Conservation (phyloP, 2,113 vertebrate genomes). For the Chascanopsetta lugubris region DNA sequence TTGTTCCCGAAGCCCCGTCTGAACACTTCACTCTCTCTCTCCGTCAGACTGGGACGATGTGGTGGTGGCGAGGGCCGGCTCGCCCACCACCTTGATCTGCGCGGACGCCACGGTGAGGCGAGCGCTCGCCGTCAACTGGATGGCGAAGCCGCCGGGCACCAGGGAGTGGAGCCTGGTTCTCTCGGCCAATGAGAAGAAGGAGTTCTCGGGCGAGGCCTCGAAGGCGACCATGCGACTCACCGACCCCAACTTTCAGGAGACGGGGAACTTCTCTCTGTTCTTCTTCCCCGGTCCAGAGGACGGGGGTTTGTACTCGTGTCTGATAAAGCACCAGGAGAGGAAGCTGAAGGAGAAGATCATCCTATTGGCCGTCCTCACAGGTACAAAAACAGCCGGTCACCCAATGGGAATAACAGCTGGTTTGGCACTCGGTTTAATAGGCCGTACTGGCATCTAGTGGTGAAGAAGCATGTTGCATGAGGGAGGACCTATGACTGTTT, state of each 20-base stretch:
- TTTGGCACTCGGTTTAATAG: too few relatives aligned
- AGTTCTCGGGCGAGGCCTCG: conserved; percentile 22
- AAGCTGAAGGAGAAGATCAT: conserved; percentile 57
- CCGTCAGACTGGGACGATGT: conserved; percentile 68
- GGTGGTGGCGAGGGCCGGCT: conserved; percentile 60
- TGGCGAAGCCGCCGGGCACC: conserved; percentile 29
- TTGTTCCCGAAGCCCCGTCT: background rate
- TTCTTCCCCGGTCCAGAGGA: conserved; percentile 60
- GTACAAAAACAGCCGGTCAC: conserved; percentile 68
- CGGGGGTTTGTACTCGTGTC: conserved; percentile 71
- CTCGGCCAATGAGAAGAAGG: conserved; percentile 45
- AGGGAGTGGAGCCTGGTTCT: conserved; percentile 65
- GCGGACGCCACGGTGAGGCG: conserved; percentile 23
- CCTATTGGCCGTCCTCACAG: conserved; percentile 73
- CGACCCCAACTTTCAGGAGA: conserved; percentile 62
- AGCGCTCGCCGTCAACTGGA: conserved; percentile 67
- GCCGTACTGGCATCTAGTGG: too few relatives aligned
- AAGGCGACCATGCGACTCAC: conserved; percentile 50
- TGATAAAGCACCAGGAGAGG: conserved; percentile 44
- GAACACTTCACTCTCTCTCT: background rate
- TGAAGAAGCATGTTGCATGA: too few relatives aligned
- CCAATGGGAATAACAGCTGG: too few relatives aligned
- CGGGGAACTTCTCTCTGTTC: conserved; percentile 67
- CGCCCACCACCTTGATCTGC: conserved; percentile 64
- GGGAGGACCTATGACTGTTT: too few relatives aligned